Evolutionary conservation across 37 sponge, comb jelly and placozoan genomes (phyloP).

Genomic region (Eunapius fragilis): DNA sequence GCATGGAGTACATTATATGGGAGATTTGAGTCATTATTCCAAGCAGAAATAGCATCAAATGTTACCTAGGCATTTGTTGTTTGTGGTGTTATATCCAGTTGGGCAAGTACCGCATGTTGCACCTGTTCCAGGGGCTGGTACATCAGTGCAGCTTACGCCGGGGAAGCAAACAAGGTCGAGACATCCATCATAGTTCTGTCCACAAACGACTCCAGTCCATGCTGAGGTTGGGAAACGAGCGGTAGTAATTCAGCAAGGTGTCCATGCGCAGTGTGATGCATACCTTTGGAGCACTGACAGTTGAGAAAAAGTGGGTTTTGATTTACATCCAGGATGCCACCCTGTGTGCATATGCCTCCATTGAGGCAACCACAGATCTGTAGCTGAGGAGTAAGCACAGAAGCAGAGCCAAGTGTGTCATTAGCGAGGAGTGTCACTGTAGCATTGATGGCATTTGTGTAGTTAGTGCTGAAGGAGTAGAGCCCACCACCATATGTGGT

Average conservation of each 20-base stretch:
- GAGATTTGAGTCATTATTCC: no score
- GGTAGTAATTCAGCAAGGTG: not conserved
- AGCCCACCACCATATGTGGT: not conserved
- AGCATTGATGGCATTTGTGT: not conserved
- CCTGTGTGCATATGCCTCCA: constrained; percentile 54
- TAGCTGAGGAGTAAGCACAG: constrained; percentile 15
- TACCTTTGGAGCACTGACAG: constrained; percentile 57
- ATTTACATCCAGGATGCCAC: constrained; percentile 25
- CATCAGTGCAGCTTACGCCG: constrained; percentile 51
- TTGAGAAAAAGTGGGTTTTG: constrained; percentile 23
- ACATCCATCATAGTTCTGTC: constrained; percentile 63
- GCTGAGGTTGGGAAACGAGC: constrained; percentile 3
- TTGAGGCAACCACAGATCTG: constrained; percentile 60
- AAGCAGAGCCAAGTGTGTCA: constrained; percentile 26
- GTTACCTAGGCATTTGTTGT: constrained; percentile 60
- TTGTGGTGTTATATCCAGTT: constrained; percentile 32
- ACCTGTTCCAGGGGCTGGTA: constrained; percentile 48
- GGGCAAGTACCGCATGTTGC: constrained; percentile 73
- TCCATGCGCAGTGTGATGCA: not conserved
- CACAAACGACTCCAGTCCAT: constrained; percentile 56
- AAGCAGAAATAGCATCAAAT: no score
- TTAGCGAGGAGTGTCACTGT: constrained; percentile 28
- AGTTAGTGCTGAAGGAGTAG: constrained; percentile 33
- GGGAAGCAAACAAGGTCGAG: constrained; percentile 42
- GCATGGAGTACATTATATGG: no score